Evolutionary conservation across 2,888 invertebrate genomes (phyloP).

Genomic region (Drosophila nr. medialis): DNA sequence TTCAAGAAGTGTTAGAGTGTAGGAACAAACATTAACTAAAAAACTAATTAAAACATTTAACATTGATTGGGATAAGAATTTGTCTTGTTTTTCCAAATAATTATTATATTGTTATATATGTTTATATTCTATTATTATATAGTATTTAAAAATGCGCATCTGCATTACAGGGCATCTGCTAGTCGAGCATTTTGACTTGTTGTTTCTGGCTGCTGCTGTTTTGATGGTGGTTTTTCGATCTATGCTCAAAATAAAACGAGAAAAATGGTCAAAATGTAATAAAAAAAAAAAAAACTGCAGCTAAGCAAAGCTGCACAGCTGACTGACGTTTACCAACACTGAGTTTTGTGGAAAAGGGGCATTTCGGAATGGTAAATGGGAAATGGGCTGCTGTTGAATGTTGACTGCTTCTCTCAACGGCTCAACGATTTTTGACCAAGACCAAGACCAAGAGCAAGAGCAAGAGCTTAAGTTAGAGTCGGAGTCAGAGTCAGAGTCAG

Average conservation of each 20-base stretch:
- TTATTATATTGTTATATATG: not conserved
- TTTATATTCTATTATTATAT: not conserved
- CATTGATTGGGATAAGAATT: not conserved
- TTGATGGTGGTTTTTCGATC: constrained; percentile 42
- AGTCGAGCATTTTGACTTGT: not conserved
- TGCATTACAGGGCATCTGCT: constrained; percentile 1
- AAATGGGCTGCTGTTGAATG: constrained; percentile 52
- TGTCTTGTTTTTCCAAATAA: not conserved
- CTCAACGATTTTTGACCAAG: constrained; percentile 81
- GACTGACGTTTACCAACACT: constrained; percentile 65
- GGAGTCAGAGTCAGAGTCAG: not conserved
- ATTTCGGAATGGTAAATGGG: constrained; percentile 11
- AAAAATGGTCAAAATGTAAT: not conserved
- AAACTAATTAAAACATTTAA: too few relatives aligned
- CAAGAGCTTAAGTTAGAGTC: constrained; percentile 6
- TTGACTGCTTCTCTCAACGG: constrained; percentile 67
- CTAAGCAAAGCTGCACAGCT: constrained; percentile 62
- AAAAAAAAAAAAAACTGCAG: constrained; percentile 38
- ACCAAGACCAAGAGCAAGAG: constrained; percentile 67
- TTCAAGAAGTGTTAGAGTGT: not conserved
- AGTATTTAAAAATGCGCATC: not conserved
- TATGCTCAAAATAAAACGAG: constrained; percentile 26
- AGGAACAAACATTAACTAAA: not conserved
- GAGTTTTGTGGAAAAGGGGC: constrained; percentile 1
- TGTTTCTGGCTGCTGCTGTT: not conserved